Conservation (phyloP, 2,888 invertebrate species). For the Scaptomyza polygonia region DNA sequence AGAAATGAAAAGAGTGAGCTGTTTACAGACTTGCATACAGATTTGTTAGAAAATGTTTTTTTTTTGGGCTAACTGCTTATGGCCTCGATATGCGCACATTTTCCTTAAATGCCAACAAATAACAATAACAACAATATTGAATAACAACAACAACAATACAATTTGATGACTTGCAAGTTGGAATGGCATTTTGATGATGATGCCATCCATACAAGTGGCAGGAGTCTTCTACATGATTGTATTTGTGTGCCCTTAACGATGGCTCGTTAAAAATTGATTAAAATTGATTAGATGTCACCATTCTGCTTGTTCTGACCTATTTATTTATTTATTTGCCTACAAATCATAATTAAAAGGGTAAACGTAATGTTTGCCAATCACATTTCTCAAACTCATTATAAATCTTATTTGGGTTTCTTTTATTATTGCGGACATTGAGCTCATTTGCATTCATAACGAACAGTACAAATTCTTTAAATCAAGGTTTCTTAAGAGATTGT, state of each 20-base stretch:
- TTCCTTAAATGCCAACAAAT: constrained; percentile 65
- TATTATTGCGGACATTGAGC: constrained; percentile 29
- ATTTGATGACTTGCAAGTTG: constrained; percentile 70
- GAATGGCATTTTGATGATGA: constrained; percentile 66
- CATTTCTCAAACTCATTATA: constrained; percentile 48
- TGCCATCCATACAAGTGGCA: constrained; percentile 51
- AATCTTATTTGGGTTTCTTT: constrained; percentile 43
- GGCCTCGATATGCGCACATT: constrained; percentile 71
- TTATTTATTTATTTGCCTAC: constrained; percentile 6
- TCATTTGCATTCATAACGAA: constrained; percentile 72
- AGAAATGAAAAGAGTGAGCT: constrained; percentile 1
- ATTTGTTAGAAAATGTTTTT: constrained; percentile 16
- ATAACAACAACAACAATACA: constrained; percentile 61
- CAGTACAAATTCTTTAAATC: constrained; percentile 26
- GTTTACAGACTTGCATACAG: constrained; percentile 26
- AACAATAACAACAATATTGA: constrained; percentile 42
- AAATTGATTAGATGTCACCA: constrained; percentile 68
- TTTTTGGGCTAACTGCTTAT: constrained; percentile 31
- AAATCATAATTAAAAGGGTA: constrained; percentile 61
- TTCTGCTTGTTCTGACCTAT: background rate
- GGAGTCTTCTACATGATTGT: background rate
- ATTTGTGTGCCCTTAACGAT: constrained; percentile 53
- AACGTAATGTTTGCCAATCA: constrained; percentile 27
- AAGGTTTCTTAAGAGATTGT: constrained; percentile 19
- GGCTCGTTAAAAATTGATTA: constrained; percentile 77